phyloP scores from a whole-genome alignment of 1,140 invertebrate species.

The Pseudomyrmex flavicornis region DNA sequence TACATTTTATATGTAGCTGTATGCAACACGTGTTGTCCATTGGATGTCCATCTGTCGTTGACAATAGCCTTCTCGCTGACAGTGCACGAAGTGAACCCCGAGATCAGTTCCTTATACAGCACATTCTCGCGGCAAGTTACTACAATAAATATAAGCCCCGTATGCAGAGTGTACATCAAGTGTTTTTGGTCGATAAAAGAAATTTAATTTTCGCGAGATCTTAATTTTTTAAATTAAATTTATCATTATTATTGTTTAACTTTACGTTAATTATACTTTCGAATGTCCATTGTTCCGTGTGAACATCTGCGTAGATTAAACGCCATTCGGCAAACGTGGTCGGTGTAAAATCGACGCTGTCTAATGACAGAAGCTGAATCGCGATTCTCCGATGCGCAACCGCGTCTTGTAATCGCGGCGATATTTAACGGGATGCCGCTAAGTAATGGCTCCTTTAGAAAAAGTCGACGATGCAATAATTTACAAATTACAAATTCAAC shows the following conservation, averaged over 20 bases:
- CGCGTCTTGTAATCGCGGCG: conserved; percentile 61
- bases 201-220: conserved; percentile 34
- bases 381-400: conserved; percentile 31
- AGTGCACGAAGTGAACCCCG: conserved; percentile 74
- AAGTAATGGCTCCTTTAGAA: conserved; percentile 68
- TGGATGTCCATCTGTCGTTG: conserved; percentile 82
- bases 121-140: conserved; percentile 60
- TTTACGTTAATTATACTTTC: conserved; percentile 33
- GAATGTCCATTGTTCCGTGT: conserved; percentile 30
- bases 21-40: conserved; percentile 80
- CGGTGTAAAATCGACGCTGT: conserved; percentile 41
- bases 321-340: conserved; percentile 38
- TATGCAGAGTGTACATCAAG: conserved; percentile 65
- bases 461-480: conserved; percentile 70
- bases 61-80: conserved; percentile 80
- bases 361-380: conserved; percentile 55
- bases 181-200: conserved; percentile 39
- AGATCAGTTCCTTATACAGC: conserved; percentile 70
- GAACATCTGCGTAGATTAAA: conserved; percentile 35
- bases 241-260: neutral
- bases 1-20: conserved; percentile 65
- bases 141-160: conserved; percentile 68
- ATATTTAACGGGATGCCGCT: conserved; percentile 70
- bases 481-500: conserved; percentile 75
- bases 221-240: conserved; percentile 21